A percentile compares a stretch with the other conserved stretches of the same genome.
These are phyloP conservation scores for Scylla paramamosain DNA, from an alignment of 1,140 invertebrate species.

Conservation along the genomic window DNA sequence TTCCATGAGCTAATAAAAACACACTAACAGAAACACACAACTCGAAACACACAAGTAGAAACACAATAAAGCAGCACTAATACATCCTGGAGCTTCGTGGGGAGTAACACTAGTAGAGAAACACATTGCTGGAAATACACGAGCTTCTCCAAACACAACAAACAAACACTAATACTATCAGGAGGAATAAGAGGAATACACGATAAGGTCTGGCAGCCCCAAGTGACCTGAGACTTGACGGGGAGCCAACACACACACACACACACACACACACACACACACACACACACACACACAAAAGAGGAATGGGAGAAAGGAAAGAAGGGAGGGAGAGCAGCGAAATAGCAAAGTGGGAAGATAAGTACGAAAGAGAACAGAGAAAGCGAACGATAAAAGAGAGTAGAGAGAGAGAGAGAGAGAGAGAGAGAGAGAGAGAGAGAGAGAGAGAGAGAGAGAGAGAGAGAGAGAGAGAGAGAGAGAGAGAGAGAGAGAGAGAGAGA, in stretches of 20 bases:
- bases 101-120: not conserved
- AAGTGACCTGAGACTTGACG: too few relatives aligned
- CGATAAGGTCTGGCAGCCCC: not conserved
- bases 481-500: slow-evolving; percentile 12
- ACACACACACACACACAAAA: not conserved
- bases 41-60: not conserved
- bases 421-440: not conserved
- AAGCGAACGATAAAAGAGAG: not conserved
- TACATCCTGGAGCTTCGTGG: not conserved
- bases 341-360: not conserved
- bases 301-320: not conserved
- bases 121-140: not conserved
- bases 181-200: too few relatives aligned
- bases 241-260: not conserved
- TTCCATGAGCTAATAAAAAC: too few relatives aligned
- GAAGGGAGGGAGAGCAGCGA: not conserved
- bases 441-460: not conserved
- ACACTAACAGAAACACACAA: too few relatives aligned
- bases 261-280: slow-evolving; percentile 27
- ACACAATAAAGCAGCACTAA: not conserved
- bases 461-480: slow-evolving; percentile 29
- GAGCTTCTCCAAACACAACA: not conserved
- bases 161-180: not conserved
- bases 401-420: not conserved
- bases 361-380: not conserved